These are phyloP conservation scores for Athene cunicularia DNA, from an alignment of 2,113 vertebrate genomes.

Conservation along the genomic window DNA sequence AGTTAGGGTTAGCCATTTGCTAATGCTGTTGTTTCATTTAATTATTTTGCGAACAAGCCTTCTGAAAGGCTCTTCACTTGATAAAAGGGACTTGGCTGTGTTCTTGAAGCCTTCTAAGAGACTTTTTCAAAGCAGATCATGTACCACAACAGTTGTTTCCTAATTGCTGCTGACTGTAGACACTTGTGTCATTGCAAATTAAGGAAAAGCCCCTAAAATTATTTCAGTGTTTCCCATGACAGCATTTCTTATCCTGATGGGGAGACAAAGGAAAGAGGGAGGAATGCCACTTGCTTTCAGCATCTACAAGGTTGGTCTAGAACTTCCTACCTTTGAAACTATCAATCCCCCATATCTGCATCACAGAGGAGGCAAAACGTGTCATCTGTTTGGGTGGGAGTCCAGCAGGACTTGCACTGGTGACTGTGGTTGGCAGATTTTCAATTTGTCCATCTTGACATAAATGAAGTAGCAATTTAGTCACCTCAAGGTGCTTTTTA, in stretches of 20 bases:
- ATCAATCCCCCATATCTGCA: constrained; percentile 52
- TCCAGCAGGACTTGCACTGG: constrained; percentile 58
- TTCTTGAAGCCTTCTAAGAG: neutral
- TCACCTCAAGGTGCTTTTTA: constrained; percentile 60
- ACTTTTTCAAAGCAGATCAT: neutral
- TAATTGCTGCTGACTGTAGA: neutral
- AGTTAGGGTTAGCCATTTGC: neutral
- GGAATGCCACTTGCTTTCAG: constrained; percentile 26
- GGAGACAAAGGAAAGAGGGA: constrained; percentile 3
- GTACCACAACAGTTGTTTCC: neutral
- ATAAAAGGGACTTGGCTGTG: neutral
- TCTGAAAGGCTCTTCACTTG: neutral
- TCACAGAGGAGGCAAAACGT: constrained; percentile 49
- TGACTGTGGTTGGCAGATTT: constrained; percentile 55
- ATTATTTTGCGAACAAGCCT: neutral
- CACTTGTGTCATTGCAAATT: neutral
- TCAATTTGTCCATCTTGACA: constrained; percentile 60
- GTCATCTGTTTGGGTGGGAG: constrained; percentile 56
- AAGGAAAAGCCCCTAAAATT: neutral
- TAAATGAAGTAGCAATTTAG: constrained; percentile 61
- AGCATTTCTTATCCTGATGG: neutral
- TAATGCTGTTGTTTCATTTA: neutral
- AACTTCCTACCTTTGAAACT: constrained; percentile 64
- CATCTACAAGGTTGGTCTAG: constrained; percentile 40
- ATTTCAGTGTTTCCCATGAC: neutral